A percentile compares a stretch with the other conserved stretches of the same genome.
Conservation (phyloP, 2,113 vertebrate genomes). For the Ptilonorhynchus violaceus region DNA sequence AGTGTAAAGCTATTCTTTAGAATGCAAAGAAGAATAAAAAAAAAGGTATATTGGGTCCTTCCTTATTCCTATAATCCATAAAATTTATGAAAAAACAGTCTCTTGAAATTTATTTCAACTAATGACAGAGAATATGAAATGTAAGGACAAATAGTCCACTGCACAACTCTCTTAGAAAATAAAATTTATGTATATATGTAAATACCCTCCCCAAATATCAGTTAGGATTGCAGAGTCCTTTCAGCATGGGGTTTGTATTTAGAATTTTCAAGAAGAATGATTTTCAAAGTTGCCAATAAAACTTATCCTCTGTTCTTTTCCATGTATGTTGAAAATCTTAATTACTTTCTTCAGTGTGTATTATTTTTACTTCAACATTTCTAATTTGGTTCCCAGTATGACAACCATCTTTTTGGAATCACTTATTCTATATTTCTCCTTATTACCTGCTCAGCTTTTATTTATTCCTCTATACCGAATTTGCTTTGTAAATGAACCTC, state of each 20-base stretch:
- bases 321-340: background rate
- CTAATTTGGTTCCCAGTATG: background rate
- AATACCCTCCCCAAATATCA: background rate
- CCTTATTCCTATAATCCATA: background rate
- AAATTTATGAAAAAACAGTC: background rate
- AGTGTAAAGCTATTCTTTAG: background rate
- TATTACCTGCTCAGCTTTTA: background rate
- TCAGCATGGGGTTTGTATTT: background rate
- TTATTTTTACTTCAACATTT: background rate
- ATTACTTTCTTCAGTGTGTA: background rate
- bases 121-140: background rate
- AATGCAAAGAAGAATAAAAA: background rate
- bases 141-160: background rate
- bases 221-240: background rate
- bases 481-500: background rate
- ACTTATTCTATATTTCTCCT: background rate
- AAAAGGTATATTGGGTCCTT: background rate
- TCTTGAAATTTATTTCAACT: background rate
- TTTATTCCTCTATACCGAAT: background rate
- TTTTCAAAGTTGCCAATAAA: background rate
- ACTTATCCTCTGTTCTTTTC: background rate
- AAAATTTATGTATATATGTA: background rate
- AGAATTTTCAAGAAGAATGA: background rate
- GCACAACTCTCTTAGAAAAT: background rate
- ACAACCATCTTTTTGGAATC: background rate